A percentile compares a stretch with the other conserved stretches of the same genome.
These are phyloP conservation scores for Drosophila sp. DNA, from an alignment of 1,140 invertebrate species.

Conservation along the genomic window DNA sequence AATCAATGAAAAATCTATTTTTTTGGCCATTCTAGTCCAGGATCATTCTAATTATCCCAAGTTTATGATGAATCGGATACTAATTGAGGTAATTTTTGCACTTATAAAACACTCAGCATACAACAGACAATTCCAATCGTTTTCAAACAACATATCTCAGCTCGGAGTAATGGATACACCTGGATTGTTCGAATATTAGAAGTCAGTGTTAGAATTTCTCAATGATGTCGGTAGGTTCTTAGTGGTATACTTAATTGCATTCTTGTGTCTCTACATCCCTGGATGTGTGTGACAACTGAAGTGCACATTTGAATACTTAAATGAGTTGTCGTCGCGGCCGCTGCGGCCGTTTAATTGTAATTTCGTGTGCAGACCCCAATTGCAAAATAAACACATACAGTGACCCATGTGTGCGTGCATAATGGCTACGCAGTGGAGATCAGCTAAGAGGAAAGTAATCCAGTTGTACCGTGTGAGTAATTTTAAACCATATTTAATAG, in stretches of 20 bases:
- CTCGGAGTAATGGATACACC: too few relatives aligned
- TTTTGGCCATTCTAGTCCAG: too few relatives aligned
- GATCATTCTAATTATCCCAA: too few relatives aligned
- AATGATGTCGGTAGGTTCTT: neutral
- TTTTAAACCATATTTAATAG: too few relatives aligned
- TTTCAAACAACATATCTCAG: too few relatives aligned
- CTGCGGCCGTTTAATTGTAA: slow-evolving; percentile 68
- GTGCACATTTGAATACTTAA: slow-evolving; percentile 61
- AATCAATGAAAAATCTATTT: too few relatives aligned
- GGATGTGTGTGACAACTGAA: slow-evolving; percentile 5
- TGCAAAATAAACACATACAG: slow-evolving; percentile 58
- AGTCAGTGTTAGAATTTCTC: slow-evolving; percentile 2
- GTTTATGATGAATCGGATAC: too few relatives aligned
- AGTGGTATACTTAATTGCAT: slow-evolving; percentile 31
- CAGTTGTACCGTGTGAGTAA: too few relatives aligned
- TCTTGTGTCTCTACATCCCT: neutral
- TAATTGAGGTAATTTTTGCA: too few relatives aligned
- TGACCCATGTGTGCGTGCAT: slow-evolving; percentile 25
- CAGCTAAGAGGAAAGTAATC: neutral
- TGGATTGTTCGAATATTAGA: neutral
- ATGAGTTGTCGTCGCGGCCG: slow-evolving; percentile 53
- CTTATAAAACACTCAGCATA: too few relatives aligned
- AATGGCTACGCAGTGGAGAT: slow-evolving; percentile 26
- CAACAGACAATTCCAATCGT: too few relatives aligned
- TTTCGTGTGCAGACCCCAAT: slow-evolving; percentile 61